Conservation (phyloP, 2,113 vertebrate genomes). For the Lampris megalopsis region DNA sequence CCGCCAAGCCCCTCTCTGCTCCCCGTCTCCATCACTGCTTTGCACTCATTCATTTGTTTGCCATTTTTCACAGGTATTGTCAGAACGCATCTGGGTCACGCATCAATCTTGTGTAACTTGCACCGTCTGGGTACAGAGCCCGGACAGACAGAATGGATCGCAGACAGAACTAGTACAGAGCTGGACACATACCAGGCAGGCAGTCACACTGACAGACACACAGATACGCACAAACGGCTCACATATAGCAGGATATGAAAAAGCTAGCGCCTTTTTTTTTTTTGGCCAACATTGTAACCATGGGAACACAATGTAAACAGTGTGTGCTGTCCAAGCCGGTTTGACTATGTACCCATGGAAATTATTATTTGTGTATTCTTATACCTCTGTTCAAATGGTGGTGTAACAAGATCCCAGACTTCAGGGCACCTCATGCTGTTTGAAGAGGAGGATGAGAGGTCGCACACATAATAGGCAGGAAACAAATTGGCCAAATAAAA, state of each 20-base stretch:
- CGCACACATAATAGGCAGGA: conserved; percentile 31
- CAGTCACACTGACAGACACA: background rate
- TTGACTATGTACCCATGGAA: conserved; percentile 51
- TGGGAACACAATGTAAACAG: conserved; percentile 72
- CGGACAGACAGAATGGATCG: conserved; percentile 37
- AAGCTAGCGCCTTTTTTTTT: conserved; percentile 35
- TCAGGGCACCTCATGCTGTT: conserved; percentile 32
- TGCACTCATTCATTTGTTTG: conserved; percentile 32
- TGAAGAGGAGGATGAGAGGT: conserved; percentile 15
- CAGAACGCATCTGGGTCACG: conserved; percentile 69
- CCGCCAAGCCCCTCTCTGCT: conserved; percentile 22
- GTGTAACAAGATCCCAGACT: conserved; percentile 23
- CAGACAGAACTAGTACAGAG: conserved; percentile 34
- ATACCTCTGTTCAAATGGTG: conserved; percentile 22
- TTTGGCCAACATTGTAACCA: conserved; percentile 55
- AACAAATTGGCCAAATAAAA: conserved; percentile 38
- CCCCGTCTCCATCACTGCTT: conserved; percentile 17
- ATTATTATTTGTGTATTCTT: conserved; percentile 54
- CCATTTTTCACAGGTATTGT: conserved; percentile 50
- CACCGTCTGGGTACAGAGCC: conserved; percentile 60
- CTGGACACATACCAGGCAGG: background rate
- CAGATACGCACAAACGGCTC: background rate
- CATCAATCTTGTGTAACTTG: conserved; percentile 58
- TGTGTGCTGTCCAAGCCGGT: conserved; percentile 44
- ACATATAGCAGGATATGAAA: conserved; percentile 12